Evolutionary conservation across 2,113 vertebrate species (phyloP).

Genomic region (Xiphophorus hellerii): DNA sequence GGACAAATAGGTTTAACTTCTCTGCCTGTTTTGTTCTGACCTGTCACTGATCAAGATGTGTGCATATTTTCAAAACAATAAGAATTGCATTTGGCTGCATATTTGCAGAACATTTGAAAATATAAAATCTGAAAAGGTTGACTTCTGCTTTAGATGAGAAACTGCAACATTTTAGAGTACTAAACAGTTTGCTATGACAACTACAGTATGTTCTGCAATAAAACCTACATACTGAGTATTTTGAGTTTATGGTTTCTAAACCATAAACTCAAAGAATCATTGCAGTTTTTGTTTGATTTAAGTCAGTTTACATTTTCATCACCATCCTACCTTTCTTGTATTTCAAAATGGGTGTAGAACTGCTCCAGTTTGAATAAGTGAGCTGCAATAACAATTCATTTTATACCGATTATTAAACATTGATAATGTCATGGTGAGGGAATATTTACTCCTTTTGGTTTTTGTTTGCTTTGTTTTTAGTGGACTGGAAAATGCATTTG

Average conservation of each 20-base stretch:
- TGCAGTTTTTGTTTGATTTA: not conserved
- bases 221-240: not conserved
- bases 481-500: conserved; percentile 31
- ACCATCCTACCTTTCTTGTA: not conserved
- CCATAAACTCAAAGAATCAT: not conserved
- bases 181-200: too few relatives aligned
- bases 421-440: not conserved
- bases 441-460: not conserved
- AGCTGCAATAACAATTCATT: not conserved
- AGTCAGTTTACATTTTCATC: not conserved
- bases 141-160: too few relatives aligned
- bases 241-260: not conserved
- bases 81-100: not conserved
- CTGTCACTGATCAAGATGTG: not conserved
- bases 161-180: too few relatives aligned
- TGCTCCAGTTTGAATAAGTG: conserved; percentile 3
- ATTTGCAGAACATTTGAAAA: not conserved
- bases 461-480: conserved; percentile 15
- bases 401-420: not conserved
- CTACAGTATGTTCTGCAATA: too few relatives aligned
- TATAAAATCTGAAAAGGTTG: not conserved
- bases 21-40: not conserved
- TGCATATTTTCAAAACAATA: not conserved
- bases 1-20: not conserved
- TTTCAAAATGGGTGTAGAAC: not conserved